A percentile compares a stretch with the other conserved stretches of the same genome.
phyloP scores from a whole-genome alignment of 2,797 vertebrate species.

The Taeniopygia guttata region DNA sequence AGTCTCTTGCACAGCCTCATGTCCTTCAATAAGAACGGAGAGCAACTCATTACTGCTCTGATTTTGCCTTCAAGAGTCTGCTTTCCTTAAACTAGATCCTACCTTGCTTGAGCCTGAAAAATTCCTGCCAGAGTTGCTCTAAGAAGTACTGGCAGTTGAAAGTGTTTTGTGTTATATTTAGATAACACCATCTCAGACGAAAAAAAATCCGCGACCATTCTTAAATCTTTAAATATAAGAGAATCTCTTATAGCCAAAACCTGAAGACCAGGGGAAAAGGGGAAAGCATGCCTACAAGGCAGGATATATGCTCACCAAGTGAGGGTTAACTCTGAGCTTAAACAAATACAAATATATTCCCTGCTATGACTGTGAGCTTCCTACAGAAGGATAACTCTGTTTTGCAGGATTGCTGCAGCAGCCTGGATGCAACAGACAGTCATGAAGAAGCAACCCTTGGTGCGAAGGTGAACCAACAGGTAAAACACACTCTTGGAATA shows the following conservation, averaged over 20 bases:
- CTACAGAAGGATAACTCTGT: not conserved
- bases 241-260: not conserved
- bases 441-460: not conserved
- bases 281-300: not conserved
- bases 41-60: not conserved
- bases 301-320: not conserved
- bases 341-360: not conserved
- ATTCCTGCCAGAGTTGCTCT: not conserved
- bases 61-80: not conserved
- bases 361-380: not conserved
- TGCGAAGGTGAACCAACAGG: not conserved
- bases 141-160: not conserved
- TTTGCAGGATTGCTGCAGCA: not conserved
- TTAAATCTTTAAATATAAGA: not conserved
- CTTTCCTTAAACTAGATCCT: not conserved
- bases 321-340: not conserved
- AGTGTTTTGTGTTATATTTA: not conserved
- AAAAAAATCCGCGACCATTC: not conserved
- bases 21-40: not conserved
- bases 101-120: not conserved
- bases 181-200: not conserved
- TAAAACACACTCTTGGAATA: not conserved
- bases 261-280: not conserved
- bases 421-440: not conserved
- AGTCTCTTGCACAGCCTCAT: fast-evolving